Evolutionary conservation across 2,888 invertebrate genomes (phyloP), one percentile per base, ranked within the genome.

Genomic region (Philonicus albiceps): DNA sequence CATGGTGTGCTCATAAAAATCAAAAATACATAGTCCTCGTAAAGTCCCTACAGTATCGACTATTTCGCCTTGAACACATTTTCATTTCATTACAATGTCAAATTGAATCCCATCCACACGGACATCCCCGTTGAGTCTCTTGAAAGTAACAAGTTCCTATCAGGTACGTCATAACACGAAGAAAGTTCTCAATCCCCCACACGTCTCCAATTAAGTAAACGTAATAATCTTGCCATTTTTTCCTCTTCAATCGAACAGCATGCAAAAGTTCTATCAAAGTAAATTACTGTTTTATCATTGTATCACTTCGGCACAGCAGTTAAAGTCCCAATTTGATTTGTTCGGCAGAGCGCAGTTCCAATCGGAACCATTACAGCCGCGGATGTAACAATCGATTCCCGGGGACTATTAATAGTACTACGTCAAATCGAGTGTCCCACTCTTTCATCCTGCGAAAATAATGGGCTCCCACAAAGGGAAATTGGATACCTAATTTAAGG

Each of bases 281-380:
- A 76, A 76, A 37, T 76, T 40, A 76, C 76, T 76, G 4, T 76
- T 76, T 76, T 76, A 76, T 37, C 76, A 76, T 76, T 76, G 34
- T 76, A 76, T 76, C 76, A 76, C 76, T 76, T 76, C 40, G 22
- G 40, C 40, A 76, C 19, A 76, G 40, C 76, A 76, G 76, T 40
- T 37, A 22, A 43, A 34, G 40, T 40, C 40, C 22, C 34, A 76
- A 34, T 34, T 40, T 40, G 76, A 40, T 40, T n/a, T 34, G 34
- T 37, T 40, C 22, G 34, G 40, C 43, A 76, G 76, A 76, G 40
- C 76, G 22, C 76, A 76, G 76, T 40, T 76, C 76, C 76, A 76
- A 76, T 76, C 40, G 76, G 76, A 76, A 43, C 76, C 76, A 76
- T 76, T 76, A 76, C 76, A 37, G 40, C 19, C 76, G 40, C 37